These are phyloP conservation scores for Lemur catta DNA, from an alignment of 2,797 vertebrate genomes.

Conservation along the genomic window DNA sequence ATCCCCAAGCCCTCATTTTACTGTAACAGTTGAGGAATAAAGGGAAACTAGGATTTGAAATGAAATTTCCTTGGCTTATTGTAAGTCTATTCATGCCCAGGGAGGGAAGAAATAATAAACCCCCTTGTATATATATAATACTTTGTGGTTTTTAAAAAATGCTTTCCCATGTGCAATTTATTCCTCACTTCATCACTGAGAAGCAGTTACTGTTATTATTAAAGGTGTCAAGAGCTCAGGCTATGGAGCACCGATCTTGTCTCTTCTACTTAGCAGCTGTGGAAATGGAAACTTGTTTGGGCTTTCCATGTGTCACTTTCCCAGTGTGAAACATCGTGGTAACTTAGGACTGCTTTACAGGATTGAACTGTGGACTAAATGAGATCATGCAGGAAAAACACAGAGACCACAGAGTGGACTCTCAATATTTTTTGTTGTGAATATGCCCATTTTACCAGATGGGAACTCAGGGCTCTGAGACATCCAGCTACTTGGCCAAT, in stretches of 20 bases:
- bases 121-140: neutral
- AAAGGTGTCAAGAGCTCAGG: neutral
- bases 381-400: neutral
- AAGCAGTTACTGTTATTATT: neutral
- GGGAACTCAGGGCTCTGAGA: neutral
- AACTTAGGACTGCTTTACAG: neutral
- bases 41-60: slow-evolving; percentile 29
- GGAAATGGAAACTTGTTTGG: neutral
- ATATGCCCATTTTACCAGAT: neutral
- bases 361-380: neutral
- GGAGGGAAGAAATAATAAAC: slow-evolving; percentile 19
- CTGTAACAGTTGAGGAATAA: slow-evolving; percentile 48
- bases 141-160: neutral
- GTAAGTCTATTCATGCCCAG: neutral
- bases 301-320: neutral
- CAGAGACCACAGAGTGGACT: fast-evolving
- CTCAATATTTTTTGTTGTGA: neutral
- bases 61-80: slow-evolving; percentile 62
- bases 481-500: neutral
- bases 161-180: neutral
- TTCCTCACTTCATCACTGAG: neutral
- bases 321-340: neutral
- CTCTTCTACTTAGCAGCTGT: neutral
- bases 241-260: neutral
- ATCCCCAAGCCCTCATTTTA: slow-evolving; percentile 46